phyloP scores from a whole-genome alignment of 37 sponge, comb jelly and placozoan genomes.

The Hexactinellida sp. region DNA sequence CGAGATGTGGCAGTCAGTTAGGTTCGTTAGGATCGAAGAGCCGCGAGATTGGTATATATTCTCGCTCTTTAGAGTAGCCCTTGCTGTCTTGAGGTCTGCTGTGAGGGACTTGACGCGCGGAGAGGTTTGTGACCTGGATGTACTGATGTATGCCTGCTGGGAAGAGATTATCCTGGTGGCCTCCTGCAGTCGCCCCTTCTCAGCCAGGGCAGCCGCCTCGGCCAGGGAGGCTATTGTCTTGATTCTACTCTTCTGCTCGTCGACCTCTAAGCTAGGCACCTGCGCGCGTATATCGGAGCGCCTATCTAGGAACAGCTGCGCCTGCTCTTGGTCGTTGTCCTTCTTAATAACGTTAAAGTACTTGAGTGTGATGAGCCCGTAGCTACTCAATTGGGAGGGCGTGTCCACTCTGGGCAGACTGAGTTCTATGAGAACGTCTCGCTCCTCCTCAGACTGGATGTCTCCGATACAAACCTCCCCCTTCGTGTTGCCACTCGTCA shows the following conservation, averaged over 20 bases:
- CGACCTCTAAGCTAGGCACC: not conserved
- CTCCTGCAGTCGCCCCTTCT: not conserved
- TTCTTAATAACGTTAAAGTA: conserved; percentile 25
- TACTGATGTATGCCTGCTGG: not conserved
- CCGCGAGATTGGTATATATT: not conserved
- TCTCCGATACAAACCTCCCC: conserved; percentile 7
- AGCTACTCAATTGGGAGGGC: not conserved
- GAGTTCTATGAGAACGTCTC: not conserved
- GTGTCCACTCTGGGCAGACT: conserved; percentile 12
- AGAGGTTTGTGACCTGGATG: not conserved
- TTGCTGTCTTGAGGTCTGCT: not conserved
- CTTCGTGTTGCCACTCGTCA: not conserved
- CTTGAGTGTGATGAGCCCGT: not conserved
- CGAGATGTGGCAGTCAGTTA: not conserved
- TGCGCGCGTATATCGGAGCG: not conserved
- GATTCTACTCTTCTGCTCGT: conserved; percentile 20
- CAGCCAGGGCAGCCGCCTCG: conserved; percentile 13
- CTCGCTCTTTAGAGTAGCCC: not conserved
- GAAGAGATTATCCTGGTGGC: not conserved
- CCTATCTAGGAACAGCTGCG: not conserved
- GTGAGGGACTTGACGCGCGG: not conserved
- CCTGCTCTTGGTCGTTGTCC: not conserved
- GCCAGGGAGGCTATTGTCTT: not conserved
- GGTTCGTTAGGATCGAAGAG: not conserved
- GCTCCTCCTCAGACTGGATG: conserved; percentile 22